Conservation (phyloP, 2,113 vertebrate species). For the Burhinus bistriatus region DNA sequence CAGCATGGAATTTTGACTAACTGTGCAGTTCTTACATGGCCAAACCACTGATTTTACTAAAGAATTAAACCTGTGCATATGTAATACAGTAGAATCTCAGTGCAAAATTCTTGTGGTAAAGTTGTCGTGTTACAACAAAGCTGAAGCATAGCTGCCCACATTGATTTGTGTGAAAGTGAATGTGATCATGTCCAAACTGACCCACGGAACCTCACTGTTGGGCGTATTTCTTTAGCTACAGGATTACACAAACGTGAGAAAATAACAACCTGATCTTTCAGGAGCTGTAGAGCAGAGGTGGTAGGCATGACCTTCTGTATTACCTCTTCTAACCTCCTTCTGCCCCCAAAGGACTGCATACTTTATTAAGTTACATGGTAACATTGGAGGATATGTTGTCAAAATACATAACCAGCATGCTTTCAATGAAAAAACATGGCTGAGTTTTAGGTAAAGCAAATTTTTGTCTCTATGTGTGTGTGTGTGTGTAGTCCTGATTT, state of each 20-base stretch:
- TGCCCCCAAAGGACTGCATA: neutral
- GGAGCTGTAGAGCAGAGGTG: neutral
- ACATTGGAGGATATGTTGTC: neutral
- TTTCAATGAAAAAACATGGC: neutral
- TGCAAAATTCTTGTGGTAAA: neutral
- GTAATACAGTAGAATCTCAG: neutral
- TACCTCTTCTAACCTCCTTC: neutral
- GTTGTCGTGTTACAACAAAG: neutral
- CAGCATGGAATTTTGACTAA: neutral
- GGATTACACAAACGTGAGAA: neutral
- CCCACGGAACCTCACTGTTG: neutral
- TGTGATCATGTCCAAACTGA: accelerated
- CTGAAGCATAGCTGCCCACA: neutral
- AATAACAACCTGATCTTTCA: neutral
- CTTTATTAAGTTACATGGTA: neutral
- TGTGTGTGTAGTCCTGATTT: too few relatives aligned
- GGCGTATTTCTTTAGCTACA: neutral
- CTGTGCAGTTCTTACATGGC: neutral
- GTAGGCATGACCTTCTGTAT: neutral
- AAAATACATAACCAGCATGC: neutral
- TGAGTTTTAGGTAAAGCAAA: neutral
- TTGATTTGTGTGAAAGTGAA: neutral
- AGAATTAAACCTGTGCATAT: neutral
- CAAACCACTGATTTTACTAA: neutral
- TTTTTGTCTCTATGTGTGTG: accelerated